Evolutionary conservation across 2,113 vertebrate species (phyloP).

Genomic region (Mixornis gularis): DNA sequence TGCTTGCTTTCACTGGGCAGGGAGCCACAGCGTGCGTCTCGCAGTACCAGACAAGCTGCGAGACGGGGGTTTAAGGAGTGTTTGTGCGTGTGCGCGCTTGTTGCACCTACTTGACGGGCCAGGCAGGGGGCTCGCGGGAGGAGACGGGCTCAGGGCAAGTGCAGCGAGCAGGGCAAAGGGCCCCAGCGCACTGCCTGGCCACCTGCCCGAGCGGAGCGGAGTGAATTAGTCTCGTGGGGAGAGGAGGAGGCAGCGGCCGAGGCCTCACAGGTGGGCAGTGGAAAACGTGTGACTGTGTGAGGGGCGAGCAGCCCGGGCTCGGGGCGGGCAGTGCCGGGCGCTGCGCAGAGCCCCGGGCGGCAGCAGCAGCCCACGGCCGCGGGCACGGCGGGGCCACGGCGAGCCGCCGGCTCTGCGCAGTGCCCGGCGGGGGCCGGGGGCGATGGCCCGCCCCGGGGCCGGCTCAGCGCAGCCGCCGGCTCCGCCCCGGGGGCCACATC

Average conservation of each 20-base stretch:
- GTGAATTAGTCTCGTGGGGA: fast-evolving
- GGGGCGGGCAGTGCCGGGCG: fast-evolving
- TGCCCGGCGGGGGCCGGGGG: no score
- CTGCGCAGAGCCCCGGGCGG: no score
- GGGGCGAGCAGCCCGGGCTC: fast-evolving
- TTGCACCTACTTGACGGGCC: neutral
- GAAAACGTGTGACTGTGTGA: fast-evolving
- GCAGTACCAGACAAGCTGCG: neutral
- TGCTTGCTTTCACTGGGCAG: neutral
- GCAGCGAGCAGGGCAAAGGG: neutral
- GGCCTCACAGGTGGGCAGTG: neutral
- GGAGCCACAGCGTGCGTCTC: fast-evolving
- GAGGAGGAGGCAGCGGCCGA: neutral
- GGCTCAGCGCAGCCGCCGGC: neutral
- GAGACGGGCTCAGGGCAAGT: neutral
- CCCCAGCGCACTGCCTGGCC: neutral
- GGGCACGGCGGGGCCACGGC: fast-evolving
- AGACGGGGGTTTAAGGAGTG: fast-evolving
- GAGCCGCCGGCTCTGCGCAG: no score
- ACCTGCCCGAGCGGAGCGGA: neutral
- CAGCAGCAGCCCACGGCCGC: fast-evolving
- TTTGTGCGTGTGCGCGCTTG: neutral
- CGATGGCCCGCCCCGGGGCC: neutral
- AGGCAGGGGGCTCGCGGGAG: neutral
- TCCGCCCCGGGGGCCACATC: neutral